Conservation (phyloP, 2,113 vertebrate genomes). For the Mesocricetus auratus region DNA sequence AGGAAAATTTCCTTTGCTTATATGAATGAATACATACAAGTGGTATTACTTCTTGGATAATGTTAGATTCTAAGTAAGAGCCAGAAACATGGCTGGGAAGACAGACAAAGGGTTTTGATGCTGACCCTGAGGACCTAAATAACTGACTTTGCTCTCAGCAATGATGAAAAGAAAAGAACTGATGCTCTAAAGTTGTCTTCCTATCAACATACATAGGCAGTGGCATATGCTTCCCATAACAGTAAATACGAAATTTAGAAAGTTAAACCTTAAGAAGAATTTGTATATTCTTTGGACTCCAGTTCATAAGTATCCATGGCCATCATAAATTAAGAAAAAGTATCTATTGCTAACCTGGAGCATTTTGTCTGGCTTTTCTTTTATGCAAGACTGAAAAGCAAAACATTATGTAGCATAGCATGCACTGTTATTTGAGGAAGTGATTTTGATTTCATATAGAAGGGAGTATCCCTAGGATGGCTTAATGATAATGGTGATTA, state of each 20-base stretch:
- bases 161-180: background rate
- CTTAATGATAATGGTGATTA: conserved; percentile 59
- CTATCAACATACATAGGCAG: background rate
- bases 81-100: background rate
- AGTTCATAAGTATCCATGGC: background rate
- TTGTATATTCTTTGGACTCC: background rate
- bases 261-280: background rate
- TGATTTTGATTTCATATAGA: conserved; percentile 64
- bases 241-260: background rate
- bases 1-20: background rate
- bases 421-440: conserved; percentile 61
- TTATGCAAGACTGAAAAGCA: background rate
- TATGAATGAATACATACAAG: background rate
- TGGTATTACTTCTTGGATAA: background rate
- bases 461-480: background rate
- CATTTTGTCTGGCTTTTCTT: background rate
- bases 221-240: background rate
- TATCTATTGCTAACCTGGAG: background rate
- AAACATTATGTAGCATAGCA: background rate
- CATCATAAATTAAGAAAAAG: background rate
- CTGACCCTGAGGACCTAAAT: too few species aligned
- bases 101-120: background rate
- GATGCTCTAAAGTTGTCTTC: background rate
- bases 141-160: background rate
- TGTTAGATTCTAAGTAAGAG: background rate